phyloP scores from a whole-genome alignment of 2,113 vertebrate species.

The Aegithalos caudatus region DNA sequence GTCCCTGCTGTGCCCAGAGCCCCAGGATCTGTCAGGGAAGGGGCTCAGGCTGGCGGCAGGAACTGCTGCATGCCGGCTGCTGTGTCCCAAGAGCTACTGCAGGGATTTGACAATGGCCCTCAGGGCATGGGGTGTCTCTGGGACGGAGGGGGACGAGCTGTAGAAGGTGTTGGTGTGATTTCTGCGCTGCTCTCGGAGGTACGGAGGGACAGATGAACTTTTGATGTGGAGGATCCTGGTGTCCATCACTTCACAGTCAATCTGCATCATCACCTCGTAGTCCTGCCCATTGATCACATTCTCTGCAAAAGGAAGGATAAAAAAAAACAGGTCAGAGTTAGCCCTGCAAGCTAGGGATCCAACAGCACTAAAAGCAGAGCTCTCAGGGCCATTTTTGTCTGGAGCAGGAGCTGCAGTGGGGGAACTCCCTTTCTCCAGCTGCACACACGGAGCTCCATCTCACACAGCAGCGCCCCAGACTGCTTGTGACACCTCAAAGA shows the following conservation, averaged over 20 bases:
- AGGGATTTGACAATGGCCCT: conserved; percentile 83
- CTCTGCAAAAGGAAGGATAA: conserved; percentile 70
- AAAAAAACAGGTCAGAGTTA: neutral
- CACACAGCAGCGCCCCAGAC: neutral
- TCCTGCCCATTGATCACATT: conserved; percentile 89
- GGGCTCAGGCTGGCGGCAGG: neutral
- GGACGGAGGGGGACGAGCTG: conserved; percentile 67
- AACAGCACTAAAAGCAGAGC: neutral
- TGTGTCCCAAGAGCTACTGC: conserved; percentile 26
- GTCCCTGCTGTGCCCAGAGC: neutral
- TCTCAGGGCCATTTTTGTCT: neutral
- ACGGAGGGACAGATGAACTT: conserved; percentile 85
- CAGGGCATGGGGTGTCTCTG: conserved; percentile 73
- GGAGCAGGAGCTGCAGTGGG: neutral
- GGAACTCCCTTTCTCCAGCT: neutral
- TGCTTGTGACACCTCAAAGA: neutral
- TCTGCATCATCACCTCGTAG: conserved; percentile 97
- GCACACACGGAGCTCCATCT: neutral
- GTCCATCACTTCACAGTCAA: conserved; percentile 94
- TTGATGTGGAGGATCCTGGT: conserved; percentile 93
- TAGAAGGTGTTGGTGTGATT: conserved; percentile 83
- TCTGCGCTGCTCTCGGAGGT: conserved; percentile 79
- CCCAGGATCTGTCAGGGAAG: neutral
- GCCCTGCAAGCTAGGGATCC: neutral
- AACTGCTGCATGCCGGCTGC: neutral